A percentile compares a stretch with the other conserved stretches of the same genome.
phyloP scores from a whole-genome alignment of 2,113 vertebrate species.

The Carettochelys insculpta region DNA sequence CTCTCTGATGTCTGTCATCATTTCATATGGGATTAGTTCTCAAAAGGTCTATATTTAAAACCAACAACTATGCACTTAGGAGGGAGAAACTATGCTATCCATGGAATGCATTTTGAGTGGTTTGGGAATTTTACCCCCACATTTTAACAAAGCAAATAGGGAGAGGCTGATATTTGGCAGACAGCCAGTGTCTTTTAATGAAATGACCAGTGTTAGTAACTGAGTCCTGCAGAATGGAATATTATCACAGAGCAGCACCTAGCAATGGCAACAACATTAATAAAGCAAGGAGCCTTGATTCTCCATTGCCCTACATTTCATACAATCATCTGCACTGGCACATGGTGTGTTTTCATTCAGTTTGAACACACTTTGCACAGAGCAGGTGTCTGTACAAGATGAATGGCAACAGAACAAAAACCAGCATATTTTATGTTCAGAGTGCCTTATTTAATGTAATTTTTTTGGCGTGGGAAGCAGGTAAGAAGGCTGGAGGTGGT shows the following conservation, averaged over 20 bases:
- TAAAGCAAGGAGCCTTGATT: neutral
- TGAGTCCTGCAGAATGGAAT: constrained; percentile 21
- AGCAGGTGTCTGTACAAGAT: neutral
- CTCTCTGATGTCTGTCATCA: constrained; percentile 74
- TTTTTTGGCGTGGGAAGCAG: neutral
- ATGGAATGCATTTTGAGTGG: constrained; percentile 44
- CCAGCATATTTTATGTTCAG: neutral
- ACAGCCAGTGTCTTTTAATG: constrained; percentile 45
- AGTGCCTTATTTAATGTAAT: neutral
- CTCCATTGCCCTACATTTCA: neutral
- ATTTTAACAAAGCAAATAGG: constrained; percentile 53
- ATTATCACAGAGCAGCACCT: constrained; percentile 11
- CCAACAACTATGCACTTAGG: constrained; percentile 47
- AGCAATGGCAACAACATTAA: constrained; percentile 44
- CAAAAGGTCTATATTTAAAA: constrained; percentile 67
- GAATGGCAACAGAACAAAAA: neutral
- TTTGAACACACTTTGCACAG: neutral
- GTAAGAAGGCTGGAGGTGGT: neutral
- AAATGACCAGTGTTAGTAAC: constrained; percentile 59
- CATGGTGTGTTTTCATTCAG: neutral
- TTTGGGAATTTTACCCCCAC: constrained; percentile 50
- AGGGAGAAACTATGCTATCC: constrained; percentile 45
- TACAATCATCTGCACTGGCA: neutral
- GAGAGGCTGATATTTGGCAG: constrained; percentile 39
- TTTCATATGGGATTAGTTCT: constrained; percentile 73